Conservation (phyloP, 2,888 invertebrate species). For the Dasypogon diadema region DNA sequence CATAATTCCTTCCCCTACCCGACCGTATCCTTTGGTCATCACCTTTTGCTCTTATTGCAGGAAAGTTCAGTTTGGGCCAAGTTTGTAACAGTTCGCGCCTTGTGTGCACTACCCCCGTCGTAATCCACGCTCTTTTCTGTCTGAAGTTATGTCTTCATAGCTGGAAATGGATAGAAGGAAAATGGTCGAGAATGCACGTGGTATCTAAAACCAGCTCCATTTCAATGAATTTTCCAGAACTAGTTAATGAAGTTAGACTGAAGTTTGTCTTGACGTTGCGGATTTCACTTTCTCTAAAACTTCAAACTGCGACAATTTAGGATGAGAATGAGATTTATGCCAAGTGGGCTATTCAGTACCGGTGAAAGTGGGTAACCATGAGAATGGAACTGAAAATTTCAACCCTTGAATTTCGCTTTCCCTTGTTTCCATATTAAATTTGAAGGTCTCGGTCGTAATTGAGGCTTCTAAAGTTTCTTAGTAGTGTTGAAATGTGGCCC, state of each 20-base stretch:
- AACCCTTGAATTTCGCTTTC: neutral
- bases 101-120: neutral
- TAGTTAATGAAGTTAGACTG: conserved; percentile 45
- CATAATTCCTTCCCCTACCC: neutral
- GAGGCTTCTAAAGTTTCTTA: no score
- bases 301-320: neutral
- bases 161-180: neutral
- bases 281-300: conserved; percentile 43
- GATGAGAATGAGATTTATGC: conserved; percentile 17
- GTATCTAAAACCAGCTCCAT: conserved; percentile 7
- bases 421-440: neutral
- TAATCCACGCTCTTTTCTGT: neutral
- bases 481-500: no score
- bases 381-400: neutral
- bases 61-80: conserved; percentile 6
- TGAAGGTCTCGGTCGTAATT: no score
- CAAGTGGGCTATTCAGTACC: neutral
- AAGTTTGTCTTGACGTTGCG: conserved; percentile 36
- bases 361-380: neutral
- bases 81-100: conserved; percentile 7
- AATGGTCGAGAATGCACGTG: neutral
- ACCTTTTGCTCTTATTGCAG: neutral
- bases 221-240: conserved; percentile 48
- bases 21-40: neutral
- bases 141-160: neutral